Percentiles rank a stretch among this genome's conserved stretches.
phyloP scores from a whole-genome alignment of 2,113 vertebrate species.

The Phodopus roborovskii region DNA sequence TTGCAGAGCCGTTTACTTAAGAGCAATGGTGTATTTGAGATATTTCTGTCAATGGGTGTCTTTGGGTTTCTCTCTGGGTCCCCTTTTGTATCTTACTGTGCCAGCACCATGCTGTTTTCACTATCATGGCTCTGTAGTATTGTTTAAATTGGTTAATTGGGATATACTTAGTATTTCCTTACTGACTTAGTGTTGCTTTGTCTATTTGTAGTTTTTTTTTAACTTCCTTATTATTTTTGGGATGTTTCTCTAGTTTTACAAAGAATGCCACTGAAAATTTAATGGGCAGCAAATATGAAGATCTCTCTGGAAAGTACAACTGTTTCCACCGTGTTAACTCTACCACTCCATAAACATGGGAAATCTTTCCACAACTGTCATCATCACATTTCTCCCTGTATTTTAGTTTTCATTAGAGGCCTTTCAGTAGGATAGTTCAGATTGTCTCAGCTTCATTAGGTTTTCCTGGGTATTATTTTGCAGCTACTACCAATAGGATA shows the following conservation, averaged over 20 bases:
- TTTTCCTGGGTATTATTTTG: background rate
- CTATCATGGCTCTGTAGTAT: background rate
- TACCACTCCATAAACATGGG: background rate
- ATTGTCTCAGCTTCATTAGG: background rate
- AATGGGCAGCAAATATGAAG: background rate
- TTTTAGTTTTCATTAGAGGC: background rate
- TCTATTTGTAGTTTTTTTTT: background rate
- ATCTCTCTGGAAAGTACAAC: background rate
- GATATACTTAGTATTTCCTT: background rate
- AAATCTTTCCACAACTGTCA: background rate
- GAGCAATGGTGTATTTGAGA: background rate
- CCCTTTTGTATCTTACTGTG: background rate
- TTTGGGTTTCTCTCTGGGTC: background rate
- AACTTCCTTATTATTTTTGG: background rate
- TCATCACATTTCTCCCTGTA: background rate
- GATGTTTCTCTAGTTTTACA: background rate
- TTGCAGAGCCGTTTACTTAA: background rate
- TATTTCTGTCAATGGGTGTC: background rate
- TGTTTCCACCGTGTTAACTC: background rate
- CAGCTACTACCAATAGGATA: background rate
- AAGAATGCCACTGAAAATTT: background rate
- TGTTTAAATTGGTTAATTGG: background rate
- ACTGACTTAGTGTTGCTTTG: background rate
- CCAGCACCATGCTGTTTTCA: background rate
- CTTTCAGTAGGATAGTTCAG: background rate